phyloP scores from a whole-genome alignment of 2,888 invertebrate genomes.

The Lumbricus terrestris region DNA sequence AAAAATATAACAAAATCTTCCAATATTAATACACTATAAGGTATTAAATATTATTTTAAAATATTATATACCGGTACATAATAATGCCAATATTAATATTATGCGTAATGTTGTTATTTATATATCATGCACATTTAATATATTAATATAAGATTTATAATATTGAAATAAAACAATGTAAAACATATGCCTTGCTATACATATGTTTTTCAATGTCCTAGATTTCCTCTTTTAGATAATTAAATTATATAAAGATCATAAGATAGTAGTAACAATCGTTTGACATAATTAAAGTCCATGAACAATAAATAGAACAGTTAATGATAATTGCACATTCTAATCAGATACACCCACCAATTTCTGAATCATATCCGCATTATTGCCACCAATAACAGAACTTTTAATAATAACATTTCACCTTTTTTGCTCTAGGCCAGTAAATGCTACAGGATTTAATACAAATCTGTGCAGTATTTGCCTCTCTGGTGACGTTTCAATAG shows the following conservation, averaged over 20 bases:
- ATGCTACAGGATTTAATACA: too few relatives aligned
- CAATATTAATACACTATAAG: background rate
- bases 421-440: too few relatives aligned
- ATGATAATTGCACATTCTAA: too few relatives aligned
- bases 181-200: background rate
- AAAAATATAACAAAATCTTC: background rate
- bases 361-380: too few relatives aligned
- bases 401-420: too few relatives aligned
- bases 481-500: too few relatives aligned
- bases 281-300: too few relatives aligned
- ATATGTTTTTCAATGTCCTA: background rate
- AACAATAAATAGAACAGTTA: too few relatives aligned
- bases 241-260: background rate
- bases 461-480: too few relatives aligned
- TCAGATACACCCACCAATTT: too few relatives aligned
- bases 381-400: too few relatives aligned
- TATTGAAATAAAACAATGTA: background rate
- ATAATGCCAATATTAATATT: background rate
- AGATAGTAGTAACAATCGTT: background rate
- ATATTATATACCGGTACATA: conserved; percentile 6
- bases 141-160: background rate
- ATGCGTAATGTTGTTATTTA: too few relatives aligned
- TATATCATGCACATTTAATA: background rate
- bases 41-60: background rate
- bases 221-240: background rate